Evolutionary conservation across 2,888 invertebrate genomes (phyloP), one percentile per base, ranked within the genome.

Genomic region (Elegia similella): DNA sequence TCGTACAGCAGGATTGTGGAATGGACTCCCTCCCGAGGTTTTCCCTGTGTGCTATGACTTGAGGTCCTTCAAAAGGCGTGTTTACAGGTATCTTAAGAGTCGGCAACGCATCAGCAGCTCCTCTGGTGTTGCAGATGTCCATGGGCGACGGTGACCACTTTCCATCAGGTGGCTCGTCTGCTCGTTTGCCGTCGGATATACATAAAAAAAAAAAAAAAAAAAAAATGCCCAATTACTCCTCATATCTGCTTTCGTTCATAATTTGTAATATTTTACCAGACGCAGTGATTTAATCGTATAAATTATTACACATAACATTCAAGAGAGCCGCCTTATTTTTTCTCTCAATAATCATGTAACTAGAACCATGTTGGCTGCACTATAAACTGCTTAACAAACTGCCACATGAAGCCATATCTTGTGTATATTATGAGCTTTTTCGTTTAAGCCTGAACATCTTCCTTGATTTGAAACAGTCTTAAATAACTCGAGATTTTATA

Each of bases 301-400:
- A 86, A 82, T 83, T 85, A 87, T 83, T 82, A 86, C 77, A 77
- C 76, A 76, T 81, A 80, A 81, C 77, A 73, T 72, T 76, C 67
- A 64, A 71, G 73, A 75, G 75, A 67, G 69, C 73, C 72, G 75
- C 72, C 71, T 70, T 59, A 63, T 75, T 80, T 84, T 83, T 86
- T 78, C 71, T 81, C 68, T 74, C 75, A 77, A 78, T 78, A 77
- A 80, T 72, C 78, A 72, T 82, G 86, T 86, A 86, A 84, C 86
- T 86, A 87, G 84, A 86, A 84, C 76, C 82, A 73, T 73, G 77
- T 76, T 81, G 81, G 76, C 75, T 80, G 66, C 81, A 85, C 88
- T 84, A 91, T 92, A 92, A 92, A 92, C 83, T 87, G 86, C 85
- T 84, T 87, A 90, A 92, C 88, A 88, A 89, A 92, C 89, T 88